Base-by-base conservation (phyloP, 2,888 invertebrate species). In the Eristalis pertinax region DNA sequence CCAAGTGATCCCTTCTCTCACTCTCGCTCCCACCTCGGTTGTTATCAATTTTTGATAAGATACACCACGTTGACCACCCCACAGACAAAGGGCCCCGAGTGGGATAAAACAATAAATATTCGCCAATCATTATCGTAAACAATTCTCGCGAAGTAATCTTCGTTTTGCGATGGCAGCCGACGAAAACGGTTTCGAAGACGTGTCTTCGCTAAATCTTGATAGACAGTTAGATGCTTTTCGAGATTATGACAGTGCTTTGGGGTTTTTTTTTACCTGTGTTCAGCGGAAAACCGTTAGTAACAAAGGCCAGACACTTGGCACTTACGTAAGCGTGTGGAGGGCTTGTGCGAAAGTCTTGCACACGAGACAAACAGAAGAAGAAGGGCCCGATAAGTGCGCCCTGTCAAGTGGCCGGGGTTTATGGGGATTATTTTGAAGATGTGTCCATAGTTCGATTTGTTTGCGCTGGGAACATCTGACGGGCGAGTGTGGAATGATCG, bases 41-140 rank as follows among this genome's bases (percentile, higher is more conserved):
- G 43, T 84, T 87, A 87, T 87, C 87, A 76, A n/a, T 50, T 65
- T 22, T 35, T 85, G 87, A 87, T 87, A 87, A 87, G 87, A 87
- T 80, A 80, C 32, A 65, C 56, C 43, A 78, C 32, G 10, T 29
- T 67, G 32, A 56, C 26, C 74, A 62, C 65, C 41, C 8, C 19
- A 50, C 8, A 19, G 60, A 60, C 60, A 26, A 41, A 29, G 19
- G 11, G 63, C 63, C n/a, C 15, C 38, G 50, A 50, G 50, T 50
- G n/a, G 50, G 50, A 50, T 50, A 50, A 50, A 50, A 73, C 32
- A 41, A 60, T 29, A 78, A 78, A 74, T 72, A 72, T 83, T 77
- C 73, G 73, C 68, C 15, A 74, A 81, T 74, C 65, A 41, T 32
- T 72, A 70, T 26, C 56, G 73, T 43, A 35, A n/a, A 24, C 19